Base-by-base conservation (phyloP, 2,888 invertebrate genomes). In the Lamellibrachia satsuma region DNA sequence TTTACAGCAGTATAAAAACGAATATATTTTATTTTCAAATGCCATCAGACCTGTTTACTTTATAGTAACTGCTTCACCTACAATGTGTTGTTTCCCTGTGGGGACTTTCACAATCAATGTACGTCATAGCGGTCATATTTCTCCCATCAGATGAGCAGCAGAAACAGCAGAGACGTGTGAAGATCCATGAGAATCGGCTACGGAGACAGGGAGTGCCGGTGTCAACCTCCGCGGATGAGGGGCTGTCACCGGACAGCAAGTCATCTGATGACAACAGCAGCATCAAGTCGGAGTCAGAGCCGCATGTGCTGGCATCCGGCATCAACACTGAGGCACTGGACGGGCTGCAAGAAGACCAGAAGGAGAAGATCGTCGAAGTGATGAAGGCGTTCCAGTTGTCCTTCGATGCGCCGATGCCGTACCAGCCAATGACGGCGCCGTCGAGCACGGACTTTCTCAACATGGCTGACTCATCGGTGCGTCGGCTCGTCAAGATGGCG, bases 401-500 rank as follows among this genome's bases (percentile, higher is more conserved):
- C 3, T 94, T 94, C 52, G 94, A 94, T 52, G 93, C 92, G 4
- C 94, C 94, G 9, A 93, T 94, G 52, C 93, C 94, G n/a, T 92
- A 93, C 15, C 75, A 93, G 90, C 94, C 95, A 60, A 92, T 94
- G 22, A 94, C 94, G 6, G 95, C 96, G 93, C 94, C 96, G 22
- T 94, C 94, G 2, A 94, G 94, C 92, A 95, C 95, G 7, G 95
- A 96, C 92, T 95, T 96, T 93, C 94, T 96, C 91, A 96, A 96
- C 93, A 94, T 96, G 93, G 96, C 96, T 1, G 96, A 96, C 93
- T 94, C 95, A 0, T 96, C 96, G 93, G 95, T 96, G 11, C 93
- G 95, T 8, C 97, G 98, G 92, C 97, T 98, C 0, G 98, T 98
- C 11, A 98, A 98, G 96, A 98, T 98, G 93, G 98, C 98, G 7